Evolutionary conservation across 2,797 vertebrate genomes (phyloP), one percentile per base, ranked within the genome.

Genomic region (Anguilla marmorata): DNA sequence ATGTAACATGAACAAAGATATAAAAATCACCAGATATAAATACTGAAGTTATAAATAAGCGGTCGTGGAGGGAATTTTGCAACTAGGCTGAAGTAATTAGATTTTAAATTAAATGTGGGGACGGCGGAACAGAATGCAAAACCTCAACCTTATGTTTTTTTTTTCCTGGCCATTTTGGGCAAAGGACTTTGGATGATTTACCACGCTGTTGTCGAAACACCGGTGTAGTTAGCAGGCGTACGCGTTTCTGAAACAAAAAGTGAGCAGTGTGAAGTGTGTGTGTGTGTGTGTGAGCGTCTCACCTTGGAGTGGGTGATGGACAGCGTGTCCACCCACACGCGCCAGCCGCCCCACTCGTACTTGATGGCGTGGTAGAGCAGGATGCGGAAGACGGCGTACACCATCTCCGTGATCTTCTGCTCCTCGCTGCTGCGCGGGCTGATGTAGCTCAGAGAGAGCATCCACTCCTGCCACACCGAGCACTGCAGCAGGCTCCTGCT

Each of bases 401-500:
- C 98, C 98, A 99, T 99, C 95, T 99, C 98, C 0, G 97, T 97
- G 95, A 99, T 97, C 96, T 99, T 99, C 94, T 98, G 97, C 89
- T 99, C 98, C 91, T 99, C 98, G 4, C 93, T 97, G 94, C 92
- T 98, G 90, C 94, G 95, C 0, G 98, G 98, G 92, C 95, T 97
- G 94, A 99, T 97, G 93, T 96, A 99, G 94, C 97, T 97, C 89
- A 99, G 96, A 41, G 98, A 99, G 92, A 99, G 96, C 98, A 99
- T 99, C 98, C 98, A 99, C 89, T 99, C 98, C 94, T 99, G 98
- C 98, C 98, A 99, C 89, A 99, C 98, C 0, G 98, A 99, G 94
- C 98, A 99, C 93, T 99, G 98, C 86, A 99, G 94, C 94, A 99
- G 95, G 92, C 98, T 98, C 97, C 98, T 99, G 92, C 74, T 93